These are phyloP conservation scores for Shinisaurus crocodilurus DNA, from an alignment of 2,113 vertebrate genomes.

Conservation along the genomic window DNA sequence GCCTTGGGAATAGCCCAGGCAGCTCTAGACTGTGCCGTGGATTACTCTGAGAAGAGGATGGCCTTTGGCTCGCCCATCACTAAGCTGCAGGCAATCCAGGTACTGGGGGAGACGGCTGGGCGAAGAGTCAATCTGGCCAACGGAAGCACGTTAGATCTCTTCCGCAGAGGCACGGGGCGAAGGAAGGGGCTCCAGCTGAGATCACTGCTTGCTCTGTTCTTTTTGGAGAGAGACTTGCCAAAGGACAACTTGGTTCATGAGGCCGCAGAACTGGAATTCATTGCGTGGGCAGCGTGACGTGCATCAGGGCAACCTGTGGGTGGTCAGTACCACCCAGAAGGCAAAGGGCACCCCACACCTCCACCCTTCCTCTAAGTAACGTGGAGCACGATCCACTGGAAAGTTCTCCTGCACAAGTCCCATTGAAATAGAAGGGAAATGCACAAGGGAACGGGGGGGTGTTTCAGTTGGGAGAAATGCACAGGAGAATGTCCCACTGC, in stretches of 20 bases:
- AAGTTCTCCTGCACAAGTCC: no score
- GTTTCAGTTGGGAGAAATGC: not conserved
- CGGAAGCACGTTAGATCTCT: no score
- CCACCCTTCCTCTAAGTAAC: not conserved
- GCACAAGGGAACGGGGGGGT: not conserved
- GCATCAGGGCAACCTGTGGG: not conserved
- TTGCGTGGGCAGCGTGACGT: not conserved
- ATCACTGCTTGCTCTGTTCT: not conserved
- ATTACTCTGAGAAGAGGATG: constrained; percentile 88
- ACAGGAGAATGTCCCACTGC: no score
- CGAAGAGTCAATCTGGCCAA: no score
- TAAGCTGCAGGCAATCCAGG: constrained; percentile 94
- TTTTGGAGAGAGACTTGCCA: not conserved
- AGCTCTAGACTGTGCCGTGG: constrained; percentile 92
- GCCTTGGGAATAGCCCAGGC: constrained; percentile 95
- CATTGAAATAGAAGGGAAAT: not conserved
- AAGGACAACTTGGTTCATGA: not conserved
- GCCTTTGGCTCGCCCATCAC: constrained; percentile 91
- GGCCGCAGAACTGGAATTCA: not conserved
- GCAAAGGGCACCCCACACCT: not conserved
- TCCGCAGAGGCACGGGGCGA: no score
- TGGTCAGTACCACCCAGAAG: not conserved
- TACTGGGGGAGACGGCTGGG: constrained; percentile 48
- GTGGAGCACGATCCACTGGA: not conserved
- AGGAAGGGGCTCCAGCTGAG: no score